Evolutionary conservation across 2,888 invertebrate species (phyloP).

Genomic region (Dolomedes plantarius): DNA sequence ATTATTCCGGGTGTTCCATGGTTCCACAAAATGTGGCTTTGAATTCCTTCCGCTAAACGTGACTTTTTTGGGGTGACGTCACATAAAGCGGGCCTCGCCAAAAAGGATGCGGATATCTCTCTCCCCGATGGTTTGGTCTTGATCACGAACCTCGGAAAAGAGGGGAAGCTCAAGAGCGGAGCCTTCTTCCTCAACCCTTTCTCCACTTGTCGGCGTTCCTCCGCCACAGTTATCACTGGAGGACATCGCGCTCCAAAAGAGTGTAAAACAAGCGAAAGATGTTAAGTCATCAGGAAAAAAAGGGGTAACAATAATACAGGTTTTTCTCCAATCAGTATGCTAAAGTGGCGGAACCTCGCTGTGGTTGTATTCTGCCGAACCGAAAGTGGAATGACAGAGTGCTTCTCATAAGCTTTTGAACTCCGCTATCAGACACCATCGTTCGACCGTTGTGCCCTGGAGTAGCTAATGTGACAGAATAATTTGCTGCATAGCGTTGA

Average conservation of each 20-base stretch:
- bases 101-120: conserved; percentile 6
- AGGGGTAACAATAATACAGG: too few relatives aligned
- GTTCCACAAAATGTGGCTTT: conserved; percentile 10
- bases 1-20: conserved; percentile 36
- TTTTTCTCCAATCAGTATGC: too few relatives aligned
- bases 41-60: conserved; percentile 32
- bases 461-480: too few relatives aligned
- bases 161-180: background rate
- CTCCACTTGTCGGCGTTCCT: background rate
- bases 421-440: too few relatives aligned
- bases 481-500: too few relatives aligned
- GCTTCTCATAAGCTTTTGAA: too few relatives aligned
- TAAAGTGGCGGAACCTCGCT: too few relatives aligned
- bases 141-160: conserved; percentile 8
- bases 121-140: background rate
- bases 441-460: too few relatives aligned
- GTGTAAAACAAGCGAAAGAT: background rate
- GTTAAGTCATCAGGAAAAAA: conserved; percentile 3
- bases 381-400: too few relatives aligned
- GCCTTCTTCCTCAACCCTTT: background rate
- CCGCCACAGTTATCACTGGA: background rate
- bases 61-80: conserved; percentile 58
- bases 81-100: conserved; percentile 1
- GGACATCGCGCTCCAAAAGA: background rate
- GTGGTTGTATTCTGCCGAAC: too few relatives aligned